Evolutionary conservation across 2,888 invertebrate genomes (phyloP), one percentile per base, ranked within the genome.

Genomic region (Pogonocherus hispidulus): DNA sequence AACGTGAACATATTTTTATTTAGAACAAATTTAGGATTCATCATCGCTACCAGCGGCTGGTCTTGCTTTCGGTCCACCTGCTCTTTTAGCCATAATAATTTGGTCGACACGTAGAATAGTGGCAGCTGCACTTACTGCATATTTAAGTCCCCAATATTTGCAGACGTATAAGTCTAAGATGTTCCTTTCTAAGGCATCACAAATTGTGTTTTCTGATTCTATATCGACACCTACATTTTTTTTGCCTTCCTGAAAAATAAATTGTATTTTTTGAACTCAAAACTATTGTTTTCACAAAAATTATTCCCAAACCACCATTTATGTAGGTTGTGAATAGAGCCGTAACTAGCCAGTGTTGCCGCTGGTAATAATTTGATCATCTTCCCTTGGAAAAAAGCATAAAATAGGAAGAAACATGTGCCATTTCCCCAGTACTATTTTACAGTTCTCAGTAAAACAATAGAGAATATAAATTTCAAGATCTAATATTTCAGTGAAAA

Each of bases 51-150:
- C 90, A 69, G 90, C 90, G 62, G 85, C 84, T 54, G 81, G 81
- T 79, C 90, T 90, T 1, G 94, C 90, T 85, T 97, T 98, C 0
- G 98, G 98, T 49, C 98, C 98, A 51, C 98, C 98, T 14, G 98
- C 97, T 79, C 94, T 90, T 87, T 98, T 98, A 0, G 98, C 97
- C 98, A 98, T 98, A 75, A 99, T 98, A 76, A 99, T 98, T 87
- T 98, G 97, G 87, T 98, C 97, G 22, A 99, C 96, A 84, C 94
- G 93, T 23, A 99, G 89, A 75, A 98, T 94, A 0, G 98, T 98
- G 70, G 93, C 91, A 0, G 98, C 97, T 1, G 97, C 97, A 70
- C 94, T 92, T 0, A 96, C 94, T 0, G 99, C 98, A 86, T 99
- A 97, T 84, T 98, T 97, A 63, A 99, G 87, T 2, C 93, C 98